Evolutionary conservation across 2,888 invertebrate genomes (phyloP).

Genomic region (Eustalomyia histrio): DNA sequence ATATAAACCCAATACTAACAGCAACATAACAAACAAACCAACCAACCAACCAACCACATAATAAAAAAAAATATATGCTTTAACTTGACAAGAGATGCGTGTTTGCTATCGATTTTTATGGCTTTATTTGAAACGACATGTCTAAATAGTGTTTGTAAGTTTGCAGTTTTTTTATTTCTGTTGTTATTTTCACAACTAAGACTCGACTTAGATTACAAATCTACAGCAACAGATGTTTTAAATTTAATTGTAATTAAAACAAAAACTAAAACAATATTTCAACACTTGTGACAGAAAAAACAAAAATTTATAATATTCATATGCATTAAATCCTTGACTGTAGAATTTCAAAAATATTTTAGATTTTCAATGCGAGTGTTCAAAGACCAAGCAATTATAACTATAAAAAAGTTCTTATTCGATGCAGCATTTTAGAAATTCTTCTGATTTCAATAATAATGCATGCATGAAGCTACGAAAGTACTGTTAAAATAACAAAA

Average conservation of each 20-base stretch:
- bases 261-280: conserved; percentile 43
- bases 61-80: neutral
- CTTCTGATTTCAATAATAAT: no score
- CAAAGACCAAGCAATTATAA: no score
- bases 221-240: conserved; percentile 51
- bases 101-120: conserved; percentile 63
- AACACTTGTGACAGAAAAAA: conserved; percentile 18
- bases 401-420: no score
- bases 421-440: no score
- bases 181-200: conserved; percentile 3
- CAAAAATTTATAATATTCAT: neutral
- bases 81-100: conserved; percentile 61
- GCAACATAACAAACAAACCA: conserved; percentile 7
- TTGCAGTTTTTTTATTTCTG: conserved; percentile 14
- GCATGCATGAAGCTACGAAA: no score
- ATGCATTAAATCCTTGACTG: no score
- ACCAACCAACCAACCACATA: conserved; percentile 15
- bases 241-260: conserved; percentile 41
- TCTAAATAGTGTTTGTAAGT: conserved; percentile 50
- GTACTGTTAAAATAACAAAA: no score
- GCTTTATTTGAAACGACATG: conserved; percentile 61
- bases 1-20: neutral
- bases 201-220: conserved; percentile 30
- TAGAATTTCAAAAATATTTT: no score
- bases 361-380: no score